These are phyloP conservation scores for Morus bassanus DNA, from an alignment of 2,797 vertebrate species.

Conservation along the genomic window DNA sequence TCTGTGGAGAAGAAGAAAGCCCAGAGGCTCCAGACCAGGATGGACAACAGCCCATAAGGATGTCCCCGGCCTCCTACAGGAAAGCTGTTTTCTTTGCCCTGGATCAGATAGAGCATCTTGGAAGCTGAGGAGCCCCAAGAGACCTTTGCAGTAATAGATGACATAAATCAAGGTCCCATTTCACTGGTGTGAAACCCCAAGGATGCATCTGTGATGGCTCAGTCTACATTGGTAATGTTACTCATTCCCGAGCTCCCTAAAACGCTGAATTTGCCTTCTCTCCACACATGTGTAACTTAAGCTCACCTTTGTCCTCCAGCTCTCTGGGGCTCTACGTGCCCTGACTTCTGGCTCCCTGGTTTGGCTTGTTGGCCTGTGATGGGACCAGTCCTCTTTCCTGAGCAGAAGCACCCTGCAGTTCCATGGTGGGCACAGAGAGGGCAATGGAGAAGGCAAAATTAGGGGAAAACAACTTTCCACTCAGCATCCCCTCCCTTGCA, in stretches of 20 bases:
- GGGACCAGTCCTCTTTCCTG: not conserved
- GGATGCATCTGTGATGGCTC: not conserved
- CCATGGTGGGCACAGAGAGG: not conserved
- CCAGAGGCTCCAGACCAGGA: not conserved
- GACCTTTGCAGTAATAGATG: not conserved
- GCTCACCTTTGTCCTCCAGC: not conserved
- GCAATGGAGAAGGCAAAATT: not conserved
- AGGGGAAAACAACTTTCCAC: not conserved
- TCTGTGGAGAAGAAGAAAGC: not conserved
- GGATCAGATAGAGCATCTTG: not conserved
- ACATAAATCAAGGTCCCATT: not conserved
- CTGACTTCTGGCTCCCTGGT: not conserved
- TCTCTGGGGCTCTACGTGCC: fast-evolving
- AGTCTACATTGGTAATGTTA: fast-evolving
- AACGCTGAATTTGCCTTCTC: not conserved
- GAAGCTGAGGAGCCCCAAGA: not conserved
- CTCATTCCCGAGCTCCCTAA: not conserved
- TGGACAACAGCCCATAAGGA: not conserved
- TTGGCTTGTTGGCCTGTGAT: not conserved
- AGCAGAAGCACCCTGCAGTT: not conserved
- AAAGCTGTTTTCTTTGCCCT: not conserved
- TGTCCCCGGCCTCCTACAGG: not conserved
- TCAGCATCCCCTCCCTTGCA: not conserved
- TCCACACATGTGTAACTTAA: not conserved
- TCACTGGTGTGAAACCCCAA: not conserved